Evolutionary conservation across 2,797 vertebrate genomes (phyloP).

Genomic region (Macropus fuliginosus): DNA sequence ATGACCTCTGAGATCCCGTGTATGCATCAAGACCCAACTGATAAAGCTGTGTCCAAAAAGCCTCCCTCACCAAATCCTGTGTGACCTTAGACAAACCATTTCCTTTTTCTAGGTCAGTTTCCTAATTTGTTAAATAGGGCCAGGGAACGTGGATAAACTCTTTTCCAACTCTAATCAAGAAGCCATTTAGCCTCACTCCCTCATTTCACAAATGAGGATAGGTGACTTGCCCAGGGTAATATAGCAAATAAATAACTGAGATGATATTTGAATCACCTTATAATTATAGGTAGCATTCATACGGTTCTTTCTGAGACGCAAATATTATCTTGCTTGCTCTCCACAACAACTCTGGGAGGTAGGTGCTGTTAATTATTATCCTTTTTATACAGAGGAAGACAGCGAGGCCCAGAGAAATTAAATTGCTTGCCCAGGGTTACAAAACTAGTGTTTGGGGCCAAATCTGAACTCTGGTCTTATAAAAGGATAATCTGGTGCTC

Average conservation of each 20-base stretch:
- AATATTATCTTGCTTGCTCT: neutral
- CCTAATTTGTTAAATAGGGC: neutral
- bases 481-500: neutral
- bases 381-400: neutral
- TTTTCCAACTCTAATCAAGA: neutral
- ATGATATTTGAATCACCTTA: neutral
- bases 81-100: neutral
- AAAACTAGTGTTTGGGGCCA: neutral
- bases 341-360: neutral
- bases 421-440: neutral
- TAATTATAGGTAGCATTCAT: neutral
- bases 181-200: neutral
- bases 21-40: neutral
- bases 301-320: neutral
- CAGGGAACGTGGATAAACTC: neutral
- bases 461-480: neutral
- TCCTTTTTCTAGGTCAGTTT: neutral
- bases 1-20: neutral
- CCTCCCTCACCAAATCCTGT: neutral
- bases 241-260: neutral
- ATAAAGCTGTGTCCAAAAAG: neutral
- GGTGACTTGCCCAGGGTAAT: neutral
- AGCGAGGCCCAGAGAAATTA: neutral
- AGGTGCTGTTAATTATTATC: neutral
- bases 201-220: neutral